Evolutionary conservation across 2,797 vertebrate genomes (phyloP), one percentile per base, ranked within the genome.

Genomic region (Trachurus trachurus): DNA sequence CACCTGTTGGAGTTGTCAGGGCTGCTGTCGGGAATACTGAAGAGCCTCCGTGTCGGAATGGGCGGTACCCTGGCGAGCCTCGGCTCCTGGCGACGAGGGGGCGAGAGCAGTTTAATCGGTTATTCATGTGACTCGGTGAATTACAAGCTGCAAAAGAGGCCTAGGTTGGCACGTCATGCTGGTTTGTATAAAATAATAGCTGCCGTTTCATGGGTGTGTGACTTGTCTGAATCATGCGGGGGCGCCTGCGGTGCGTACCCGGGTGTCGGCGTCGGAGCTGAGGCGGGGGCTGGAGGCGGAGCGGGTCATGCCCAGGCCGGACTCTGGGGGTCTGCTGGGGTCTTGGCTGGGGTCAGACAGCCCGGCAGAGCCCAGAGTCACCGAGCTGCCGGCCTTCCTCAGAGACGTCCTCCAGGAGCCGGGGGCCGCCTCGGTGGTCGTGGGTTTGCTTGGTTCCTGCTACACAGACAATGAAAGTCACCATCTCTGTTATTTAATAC

Each of bases 221-320:
- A 76, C 47, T 26, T 26, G 70, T 56, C 39, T 3, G 45, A 59
- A 44, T 77, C 67, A 50, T 62, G 34, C 12, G 64, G 57, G 62
- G 26, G 26, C 3, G 19, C 40, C 22, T 19, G 71, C 0, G 34
- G 19, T 26, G 34, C 1, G 75, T 86, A 96, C 96, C 94, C 94
- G 95, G 53, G 83, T 71, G 63, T 96, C 95, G 0, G 92, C 76
- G 42, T 96, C 95, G 0, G 95, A 94, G 91, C 94, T 96, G 65
- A 97, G 94, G 69, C 95, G 94, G 45, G 96, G 96, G 80, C 96
- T 96, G 70, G 96, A 96, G 22, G 96, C 96, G 0, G 96, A 97
- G 88, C 96, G 96, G 45, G 90, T 94, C 94, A 96, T 95, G 60
- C 94, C 94, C 8, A 87, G 83, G 17, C 69, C 86, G 2, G 87